A percentile compares a stretch with the other conserved stretches of the same genome.
These are phyloP conservation scores for Ditula angustiorana DNA, from an alignment of 2,888 invertebrate species.

Conservation along the genomic window DNA sequence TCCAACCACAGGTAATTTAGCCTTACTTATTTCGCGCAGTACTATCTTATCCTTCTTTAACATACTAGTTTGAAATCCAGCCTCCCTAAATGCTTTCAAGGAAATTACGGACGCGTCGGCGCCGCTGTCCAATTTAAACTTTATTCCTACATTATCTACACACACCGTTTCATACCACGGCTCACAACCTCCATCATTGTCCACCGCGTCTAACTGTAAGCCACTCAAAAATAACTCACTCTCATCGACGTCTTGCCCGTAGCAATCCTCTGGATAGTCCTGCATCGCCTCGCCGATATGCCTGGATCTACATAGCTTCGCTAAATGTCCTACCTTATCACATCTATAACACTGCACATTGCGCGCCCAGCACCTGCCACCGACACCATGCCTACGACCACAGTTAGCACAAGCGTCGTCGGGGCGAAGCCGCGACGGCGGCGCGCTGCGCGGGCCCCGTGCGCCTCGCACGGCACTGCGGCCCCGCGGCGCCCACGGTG, in stretches of 20 bases:
- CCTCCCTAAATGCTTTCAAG: neutral
- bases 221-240: conserved; percentile 19
- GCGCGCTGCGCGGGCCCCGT: neutral
- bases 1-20: conserved; percentile 19
- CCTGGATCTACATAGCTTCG: neutral
- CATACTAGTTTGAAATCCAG: neutral
- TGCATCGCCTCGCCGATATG: neutral
- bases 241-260: neutral
- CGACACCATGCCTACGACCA: too few relatives aligned
- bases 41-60: neutral
- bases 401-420: neutral
- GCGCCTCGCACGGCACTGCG: too few relatives aligned
- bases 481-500: conserved; percentile 5
- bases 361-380: too few relatives aligned
- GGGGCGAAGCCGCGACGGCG: conserved; percentile 1
- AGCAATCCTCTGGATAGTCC: neutral
- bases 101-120: conserved; percentile 31
- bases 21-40: conserved; percentile 24
- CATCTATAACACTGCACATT: conserved; percentile 12
- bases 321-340: conserved; percentile 20
- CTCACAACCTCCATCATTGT: neutral
- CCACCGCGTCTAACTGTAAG: neutral
- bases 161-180: conserved; percentile 11
- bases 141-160: neutral
- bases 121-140: conserved; percentile 34